Conservation (phyloP, 2,888 invertebrate genomes). For the Aleiodes leptofemur region DNA sequence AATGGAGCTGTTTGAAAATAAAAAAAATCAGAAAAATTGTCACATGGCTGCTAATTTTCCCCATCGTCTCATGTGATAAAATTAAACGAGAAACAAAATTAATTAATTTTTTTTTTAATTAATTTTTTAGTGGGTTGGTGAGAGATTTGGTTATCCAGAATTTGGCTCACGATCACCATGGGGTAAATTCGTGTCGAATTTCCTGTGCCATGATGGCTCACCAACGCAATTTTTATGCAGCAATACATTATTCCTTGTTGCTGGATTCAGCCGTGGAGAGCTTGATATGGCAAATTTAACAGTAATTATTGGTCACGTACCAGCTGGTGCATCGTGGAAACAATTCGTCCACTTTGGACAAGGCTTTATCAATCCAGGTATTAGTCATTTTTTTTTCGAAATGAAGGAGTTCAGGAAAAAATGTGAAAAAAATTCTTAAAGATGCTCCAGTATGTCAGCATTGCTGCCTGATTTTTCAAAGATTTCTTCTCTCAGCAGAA, state of each 20-base stretch:
- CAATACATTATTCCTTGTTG: constrained; percentile 64
- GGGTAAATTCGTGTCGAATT: constrained; percentile 68
- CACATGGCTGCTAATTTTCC: too few species aligned
- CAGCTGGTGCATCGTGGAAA: constrained; percentile 73
- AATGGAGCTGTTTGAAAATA: too few species aligned
- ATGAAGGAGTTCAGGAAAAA: too few species aligned
- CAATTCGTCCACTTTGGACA: constrained; percentile 71
- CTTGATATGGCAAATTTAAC: constrained; percentile 64
- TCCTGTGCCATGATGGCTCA: constrained; percentile 65
- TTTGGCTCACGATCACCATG: constrained; percentile 67
- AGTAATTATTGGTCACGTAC: constrained; percentile 68
- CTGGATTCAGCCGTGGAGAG: constrained; percentile 64
- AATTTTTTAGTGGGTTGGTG: constrained; percentile 67
- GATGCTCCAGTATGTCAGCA: neutral
- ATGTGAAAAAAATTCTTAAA: too few species aligned
- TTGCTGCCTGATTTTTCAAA: too few species aligned
- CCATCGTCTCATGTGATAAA: too few species aligned
- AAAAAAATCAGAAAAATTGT: too few species aligned
- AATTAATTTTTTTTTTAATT: constrained; percentile 32
- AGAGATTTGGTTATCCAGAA: constrained; percentile 72
- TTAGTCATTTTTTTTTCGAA: neutral
- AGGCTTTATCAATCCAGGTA: constrained; percentile 69
- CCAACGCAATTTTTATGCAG: constrained; percentile 67
- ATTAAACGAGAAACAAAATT: too few species aligned
- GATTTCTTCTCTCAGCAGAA: too few species aligned